phyloP scores from a whole-genome alignment of 2,797 vertebrate genomes.

The Neosalanx taihuensis region DNA sequence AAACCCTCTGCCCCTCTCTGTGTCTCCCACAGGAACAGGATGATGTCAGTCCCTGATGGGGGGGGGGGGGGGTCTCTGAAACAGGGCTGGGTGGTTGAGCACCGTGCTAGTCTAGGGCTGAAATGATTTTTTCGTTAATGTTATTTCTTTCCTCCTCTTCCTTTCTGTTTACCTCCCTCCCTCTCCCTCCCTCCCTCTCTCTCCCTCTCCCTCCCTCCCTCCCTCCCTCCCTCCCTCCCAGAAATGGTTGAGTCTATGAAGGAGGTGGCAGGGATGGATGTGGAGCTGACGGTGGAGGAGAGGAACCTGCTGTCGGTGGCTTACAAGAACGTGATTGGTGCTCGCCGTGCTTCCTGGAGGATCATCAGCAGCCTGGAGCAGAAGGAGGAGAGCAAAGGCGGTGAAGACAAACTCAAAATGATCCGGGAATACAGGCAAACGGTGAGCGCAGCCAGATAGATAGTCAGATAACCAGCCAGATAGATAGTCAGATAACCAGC shows the following conservation, averaged over 20 bases:
- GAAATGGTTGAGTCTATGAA: slow-evolving; percentile 99
- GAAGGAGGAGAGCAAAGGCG: slow-evolving; percentile 96
- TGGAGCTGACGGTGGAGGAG: slow-evolving; percentile 94
- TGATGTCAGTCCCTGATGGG: too few relatives aligned
- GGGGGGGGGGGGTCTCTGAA: too few relatives aligned
- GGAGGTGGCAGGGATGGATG: slow-evolving; percentile 89
- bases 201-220: background rate
- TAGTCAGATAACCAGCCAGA: too few relatives aligned
- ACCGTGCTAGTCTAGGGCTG: too few relatives aligned
- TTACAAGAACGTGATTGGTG: slow-evolving; percentile 96
- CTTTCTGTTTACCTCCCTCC: background rate
- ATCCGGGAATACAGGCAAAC: slow-evolving; percentile 94
- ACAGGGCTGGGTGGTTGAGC: too few relatives aligned
- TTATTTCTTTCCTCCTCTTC: background rate
- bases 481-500: too few relatives aligned
- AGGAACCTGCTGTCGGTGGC: slow-evolving; percentile 95
- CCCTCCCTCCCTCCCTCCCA: slow-evolving; percentile 45
- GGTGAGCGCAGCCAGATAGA: slow-evolving; percentile 78
- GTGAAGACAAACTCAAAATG: slow-evolving; percentile 93
- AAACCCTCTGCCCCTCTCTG: too few relatives aligned
- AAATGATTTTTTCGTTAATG: too few relatives aligned
- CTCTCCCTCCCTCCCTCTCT: slow-evolving; percentile 3
- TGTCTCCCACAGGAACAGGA: too few relatives aligned
- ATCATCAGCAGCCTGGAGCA: slow-evolving; percentile 99
- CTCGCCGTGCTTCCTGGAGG: slow-evolving; percentile 96